Percentiles rank a stretch among this genome's conserved stretches.
Evolutionary conservation across 2,797 vertebrate species (phyloP).

Genomic region (Podarcis lilfordi): DNA sequence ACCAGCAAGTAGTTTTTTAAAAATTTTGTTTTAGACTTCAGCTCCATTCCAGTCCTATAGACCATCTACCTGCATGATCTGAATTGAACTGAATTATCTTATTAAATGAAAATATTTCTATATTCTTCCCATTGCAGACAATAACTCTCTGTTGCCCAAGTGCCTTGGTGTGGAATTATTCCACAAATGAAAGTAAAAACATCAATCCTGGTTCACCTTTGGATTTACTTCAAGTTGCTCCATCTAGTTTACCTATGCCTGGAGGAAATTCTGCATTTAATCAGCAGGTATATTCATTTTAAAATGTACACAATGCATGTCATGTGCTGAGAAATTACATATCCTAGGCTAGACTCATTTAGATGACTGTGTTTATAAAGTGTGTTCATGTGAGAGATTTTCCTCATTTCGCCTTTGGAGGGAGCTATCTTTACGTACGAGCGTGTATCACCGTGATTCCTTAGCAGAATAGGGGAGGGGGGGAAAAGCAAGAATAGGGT

Average conservation of each 20-base stretch:
- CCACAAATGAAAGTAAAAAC: conserved; percentile 78
- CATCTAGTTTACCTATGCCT: conserved; percentile 81
- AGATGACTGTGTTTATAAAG: not conserved
- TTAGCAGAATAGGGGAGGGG: not conserved
- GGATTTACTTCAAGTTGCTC: conserved; percentile 81
- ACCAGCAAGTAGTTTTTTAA: not conserved
- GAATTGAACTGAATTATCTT: not conserved
- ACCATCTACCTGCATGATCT: not conserved
- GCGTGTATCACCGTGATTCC: not conserved
- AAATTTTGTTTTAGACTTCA: not conserved
- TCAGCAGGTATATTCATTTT: conserved; percentile 74
- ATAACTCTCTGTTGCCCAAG: conserved; percentile 85
- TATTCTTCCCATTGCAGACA: conserved; percentile 67
- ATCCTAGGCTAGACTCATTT: not conserved
- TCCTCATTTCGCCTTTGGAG: not conserved
- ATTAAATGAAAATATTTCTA: conserved; percentile 28
- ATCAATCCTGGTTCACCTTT: conserved; percentile 79
- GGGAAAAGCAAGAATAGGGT: not conserved
- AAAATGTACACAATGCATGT: not conserved
- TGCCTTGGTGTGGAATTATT: conserved; percentile 86
- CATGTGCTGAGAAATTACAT: not conserved
- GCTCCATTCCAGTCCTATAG: not conserved
- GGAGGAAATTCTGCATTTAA: conserved; percentile 80
- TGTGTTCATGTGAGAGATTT: not conserved
- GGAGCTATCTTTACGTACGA: not conserved